Base-by-base conservation (phyloP, 2,113 vertebrate genomes). In the Corvus moneduloides region DNA sequence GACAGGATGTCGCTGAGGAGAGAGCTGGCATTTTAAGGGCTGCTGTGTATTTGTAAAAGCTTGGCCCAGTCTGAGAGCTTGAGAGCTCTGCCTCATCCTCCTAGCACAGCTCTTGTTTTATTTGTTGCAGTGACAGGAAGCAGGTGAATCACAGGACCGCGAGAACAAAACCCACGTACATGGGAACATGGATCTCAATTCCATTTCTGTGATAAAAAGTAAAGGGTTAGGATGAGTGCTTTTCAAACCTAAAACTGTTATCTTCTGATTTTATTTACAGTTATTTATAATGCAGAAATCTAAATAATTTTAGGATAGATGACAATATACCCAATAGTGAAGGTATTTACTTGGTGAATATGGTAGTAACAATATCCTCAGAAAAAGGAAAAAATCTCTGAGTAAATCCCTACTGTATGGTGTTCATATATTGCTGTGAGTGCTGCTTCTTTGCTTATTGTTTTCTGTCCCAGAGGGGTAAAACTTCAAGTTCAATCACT, bases 1-100 rank as follows among this genome's bases (percentile, higher is more conserved):
- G 87, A 67, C 6, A 55, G 55, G 81, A 49, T 39, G 72, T 94
- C 77, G 86, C 69, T 26, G 59, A 68, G 55, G 83, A 77, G 79
- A 93, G 16, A 64, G 51, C 35, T 94, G 92, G 44, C 54, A 85
- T 97, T 96, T 96, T 84, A 90, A 75, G 54, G 76, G 72, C 54
- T 96, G 74, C 75, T 91, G 62, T 30, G 26, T 90, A 35, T 23
- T 75, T 93, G 56, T 80, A 93, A 94, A 84, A 91, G 43, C 63
- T 80, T 87, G 78, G 72, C 51, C 76, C 54, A 88, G 48, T 24
- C 52, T 84, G 35, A 68, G 46, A 86, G 24, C 39, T 77, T 84
- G 35, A 68, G 46, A 86, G 24, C 39, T 77, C 46, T 85, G 46
- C 28, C 52, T 63, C 61, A 49, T 44, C 39, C 71, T 85, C 44